These are phyloP conservation scores for Pediacus dermestoides DNA, from an alignment of 2,888 invertebrate species.

Conservation along the genomic window DNA sequence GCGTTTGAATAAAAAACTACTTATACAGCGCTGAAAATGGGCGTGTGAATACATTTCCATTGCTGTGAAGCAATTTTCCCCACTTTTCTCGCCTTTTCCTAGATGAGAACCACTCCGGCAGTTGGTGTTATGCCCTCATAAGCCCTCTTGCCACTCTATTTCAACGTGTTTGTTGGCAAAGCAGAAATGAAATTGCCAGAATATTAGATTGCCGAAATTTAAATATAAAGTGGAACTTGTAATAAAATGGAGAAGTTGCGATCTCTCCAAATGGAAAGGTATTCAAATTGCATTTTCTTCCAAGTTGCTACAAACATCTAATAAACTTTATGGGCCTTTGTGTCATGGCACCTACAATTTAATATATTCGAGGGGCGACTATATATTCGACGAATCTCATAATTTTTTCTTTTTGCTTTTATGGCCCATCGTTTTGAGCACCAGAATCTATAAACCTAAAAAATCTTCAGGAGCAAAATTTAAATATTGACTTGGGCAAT, in stretches of 20 bases:
- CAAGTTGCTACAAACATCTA: no score
- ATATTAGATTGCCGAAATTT: constrained; percentile 50
- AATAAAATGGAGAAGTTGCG: constrained; percentile 34
- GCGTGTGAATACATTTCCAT: constrained; percentile 41
- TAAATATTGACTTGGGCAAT: no score
- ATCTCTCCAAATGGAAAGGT: constrained; percentile 12
- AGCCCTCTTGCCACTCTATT: constrained; percentile 35
- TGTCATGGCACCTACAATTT: no score
- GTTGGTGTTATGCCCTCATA: constrained; percentile 36
- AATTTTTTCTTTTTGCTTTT: no score
- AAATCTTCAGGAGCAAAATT: no score
- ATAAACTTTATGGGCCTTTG: no score
- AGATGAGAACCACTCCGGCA: constrained; percentile 31
- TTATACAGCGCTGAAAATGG: constrained; percentile 38
- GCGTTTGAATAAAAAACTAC: constrained; percentile 45
- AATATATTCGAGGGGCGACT: no score
- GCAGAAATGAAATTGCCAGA: constrained; percentile 49
- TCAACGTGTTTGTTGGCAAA: constrained; percentile 31
- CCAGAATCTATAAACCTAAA: no score
- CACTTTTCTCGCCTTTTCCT: constrained; percentile 36
- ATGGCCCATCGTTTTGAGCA: no score
- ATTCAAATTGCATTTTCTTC: no score
- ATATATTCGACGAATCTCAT: no score
- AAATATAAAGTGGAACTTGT: constrained; percentile 50
- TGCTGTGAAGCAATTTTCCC: constrained; percentile 39